Percentiles rank a stretch among this genome's conserved stretches.
Conservation (phyloP, 2,797 vertebrate genomes). For the Lemur catta region DNA sequence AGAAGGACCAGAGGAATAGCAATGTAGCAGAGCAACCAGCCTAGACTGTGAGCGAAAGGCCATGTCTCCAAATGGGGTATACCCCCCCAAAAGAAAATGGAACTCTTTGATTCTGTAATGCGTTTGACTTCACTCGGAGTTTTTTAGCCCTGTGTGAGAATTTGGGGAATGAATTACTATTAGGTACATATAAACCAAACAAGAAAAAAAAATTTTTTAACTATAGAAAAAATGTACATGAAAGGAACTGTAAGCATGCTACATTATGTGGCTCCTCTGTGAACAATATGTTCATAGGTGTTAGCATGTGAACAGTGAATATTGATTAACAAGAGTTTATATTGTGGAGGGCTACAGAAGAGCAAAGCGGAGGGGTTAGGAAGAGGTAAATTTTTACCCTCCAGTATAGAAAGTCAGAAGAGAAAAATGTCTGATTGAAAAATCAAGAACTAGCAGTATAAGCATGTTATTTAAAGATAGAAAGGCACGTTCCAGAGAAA, state of each 20-base stretch:
- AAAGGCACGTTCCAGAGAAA: not conserved
- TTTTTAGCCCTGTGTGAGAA: not conserved
- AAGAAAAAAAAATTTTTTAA: not conserved
- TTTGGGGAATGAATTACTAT: not conserved
- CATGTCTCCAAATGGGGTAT: not conserved
- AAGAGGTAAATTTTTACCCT: not conserved
- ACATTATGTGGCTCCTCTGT: not conserved
- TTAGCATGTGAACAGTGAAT: not conserved
- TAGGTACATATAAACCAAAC: not conserved
- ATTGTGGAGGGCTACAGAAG: not conserved
- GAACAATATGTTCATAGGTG: not conserved
- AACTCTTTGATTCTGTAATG: not conserved
- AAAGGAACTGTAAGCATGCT: not conserved
- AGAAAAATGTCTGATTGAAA: not conserved
- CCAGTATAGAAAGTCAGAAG: not conserved
- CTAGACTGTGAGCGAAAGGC: no score
- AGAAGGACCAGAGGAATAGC: not conserved
- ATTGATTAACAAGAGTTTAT: not conserved
- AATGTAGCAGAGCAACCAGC: not conserved
- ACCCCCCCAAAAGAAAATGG: fast-evolving
- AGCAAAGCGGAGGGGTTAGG: not conserved
- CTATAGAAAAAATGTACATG: not conserved
- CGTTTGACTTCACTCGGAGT: not conserved
- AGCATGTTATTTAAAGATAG: not conserved
- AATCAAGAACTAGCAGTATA: not conserved